Base-by-base conservation (phyloP, 2,113 vertebrate species). In the Macquaria ambigua region DNA sequence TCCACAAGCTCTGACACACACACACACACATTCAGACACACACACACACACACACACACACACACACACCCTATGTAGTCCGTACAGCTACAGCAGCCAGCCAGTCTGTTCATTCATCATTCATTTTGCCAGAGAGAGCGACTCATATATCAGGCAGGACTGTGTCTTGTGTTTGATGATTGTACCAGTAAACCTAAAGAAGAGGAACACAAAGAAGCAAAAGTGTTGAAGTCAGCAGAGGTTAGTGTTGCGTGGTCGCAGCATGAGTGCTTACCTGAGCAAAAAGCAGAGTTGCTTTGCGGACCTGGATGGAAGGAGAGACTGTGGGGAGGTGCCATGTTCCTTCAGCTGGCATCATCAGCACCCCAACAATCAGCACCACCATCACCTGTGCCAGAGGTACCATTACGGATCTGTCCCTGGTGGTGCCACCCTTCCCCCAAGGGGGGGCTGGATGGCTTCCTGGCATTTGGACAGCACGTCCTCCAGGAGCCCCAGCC, bases 201-300 rank as follows among this genome's bases (percentile, higher is more conserved):
- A 43, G 80, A 77, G 43, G 84, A 66, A 61, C 62, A 56, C 55
- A 52, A 39, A 53, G 81, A 82, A 81, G 83, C 34, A 37, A 63
- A 58, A 74, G 74, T 52, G 59, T 56, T 75, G 53, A 78, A 74
- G 84, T 69, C 0, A 81, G 72, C 59, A 58, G 55, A 70, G 87
- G 56, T 74, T 72, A 67, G 58, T 31, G 82, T 77, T 20, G 59
- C 4, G 37, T 41, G 46, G 74, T n/a, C n/a, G 37, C 74, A 84
- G 82, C 82, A 98, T 98, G 97, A 97, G 94, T 3, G 89, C 95
- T 7, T 96, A 96, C 93, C 95, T 97, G 73, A 93, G 92, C 82
- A 89, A 95, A 90, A 96, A 96, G 93, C 97, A 93, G 80, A 94
- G 96, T 93, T 96, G 96, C 89, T 92, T 94, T 94, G 77, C 92